These are phyloP conservation scores for Ochlodes sylvanus DNA, from an alignment of 2,888 invertebrate genomes.

Conservation along the genomic window DNA sequence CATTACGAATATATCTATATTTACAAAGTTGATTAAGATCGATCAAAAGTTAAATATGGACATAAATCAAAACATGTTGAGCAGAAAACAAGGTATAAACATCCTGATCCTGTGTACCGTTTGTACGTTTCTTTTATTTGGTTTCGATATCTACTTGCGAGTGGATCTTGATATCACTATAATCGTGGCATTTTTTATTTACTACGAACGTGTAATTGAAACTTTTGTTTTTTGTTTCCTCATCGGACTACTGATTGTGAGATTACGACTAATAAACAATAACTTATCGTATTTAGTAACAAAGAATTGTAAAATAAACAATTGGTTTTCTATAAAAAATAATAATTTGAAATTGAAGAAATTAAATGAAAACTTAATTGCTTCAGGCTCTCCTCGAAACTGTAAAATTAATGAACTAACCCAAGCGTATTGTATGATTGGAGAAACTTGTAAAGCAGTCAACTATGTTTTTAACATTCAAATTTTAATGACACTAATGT, in stretches of 20 bases:
- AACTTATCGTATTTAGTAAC: slow-evolving; percentile 56
- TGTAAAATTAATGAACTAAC: slow-evolving; percentile 62
- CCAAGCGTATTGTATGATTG: slow-evolving; percentile 55
- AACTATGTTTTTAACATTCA: slow-evolving; percentile 63
- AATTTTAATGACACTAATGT: slow-evolving; percentile 62
- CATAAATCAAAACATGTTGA: slow-evolving; percentile 1
- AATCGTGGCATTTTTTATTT: slow-evolving; percentile 20
- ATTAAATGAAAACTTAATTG: slow-evolving; percentile 54
- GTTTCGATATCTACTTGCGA: slow-evolving; percentile 1
- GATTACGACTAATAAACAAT: slow-evolving; percentile 57
- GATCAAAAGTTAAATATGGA: slow-evolving; percentile 38
- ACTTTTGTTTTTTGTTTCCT: slow-evolving; percentile 53
- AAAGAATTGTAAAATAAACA: slow-evolving; percentile 47
- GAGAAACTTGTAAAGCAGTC: slow-evolving; percentile 54
- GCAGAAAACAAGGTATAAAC: slow-evolving; percentile 7
- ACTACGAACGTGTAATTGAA: slow-evolving; percentile 37
- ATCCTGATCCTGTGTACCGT: slow-evolving; percentile 7
- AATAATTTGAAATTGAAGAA: neutral
- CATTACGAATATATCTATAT: slow-evolving; percentile 23
- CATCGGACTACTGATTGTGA: slow-evolving; percentile 53
- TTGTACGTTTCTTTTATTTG: slow-evolving; percentile 24
- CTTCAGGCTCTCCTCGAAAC: slow-evolving; percentile 51
- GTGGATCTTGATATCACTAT: neutral
- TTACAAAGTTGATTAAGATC: slow-evolving; percentile 27
- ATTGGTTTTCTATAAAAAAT: slow-evolving; percentile 19